phyloP scores from a whole-genome alignment of 2,113 vertebrate species.

The Cephalopholis sonnerati region DNA sequence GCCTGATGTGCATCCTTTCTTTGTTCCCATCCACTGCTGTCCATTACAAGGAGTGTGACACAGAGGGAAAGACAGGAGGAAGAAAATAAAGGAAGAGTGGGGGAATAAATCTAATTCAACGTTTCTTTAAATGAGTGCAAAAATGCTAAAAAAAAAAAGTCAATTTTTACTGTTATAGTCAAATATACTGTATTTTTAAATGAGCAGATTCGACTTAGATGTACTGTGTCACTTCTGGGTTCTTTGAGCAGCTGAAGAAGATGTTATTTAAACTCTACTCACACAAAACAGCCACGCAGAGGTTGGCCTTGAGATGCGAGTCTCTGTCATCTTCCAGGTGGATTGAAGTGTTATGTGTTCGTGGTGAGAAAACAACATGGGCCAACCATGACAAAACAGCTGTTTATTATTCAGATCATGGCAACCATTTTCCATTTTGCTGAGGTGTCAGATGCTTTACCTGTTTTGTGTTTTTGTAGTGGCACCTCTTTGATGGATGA shows the following conservation, averaged over 20 bases:
- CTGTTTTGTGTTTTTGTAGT: conserved; percentile 3
- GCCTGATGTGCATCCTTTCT: conserved; percentile 53
- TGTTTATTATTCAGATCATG: conserved; percentile 31
- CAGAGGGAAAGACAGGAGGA: background rate
- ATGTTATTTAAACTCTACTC: background rate
- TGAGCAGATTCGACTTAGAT: background rate
- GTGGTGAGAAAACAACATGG: background rate
- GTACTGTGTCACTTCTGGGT: background rate
- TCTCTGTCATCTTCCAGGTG: conserved; percentile 1
- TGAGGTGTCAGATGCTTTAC: conserved; percentile 9
- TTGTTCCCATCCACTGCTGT: conserved; percentile 45
- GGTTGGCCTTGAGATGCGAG: too few relatives aligned
- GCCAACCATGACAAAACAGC: background rate
- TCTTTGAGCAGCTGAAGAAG: background rate
- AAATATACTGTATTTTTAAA: background rate
- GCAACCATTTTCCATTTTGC: conserved; percentile 9
- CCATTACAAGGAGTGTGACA: conserved; percentile 42
- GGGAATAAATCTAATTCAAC: conserved; percentile 5
- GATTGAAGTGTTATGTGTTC: background rate
- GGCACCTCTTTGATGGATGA: conserved; percentile 24
- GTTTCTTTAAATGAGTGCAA: background rate
- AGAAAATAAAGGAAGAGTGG: background rate
- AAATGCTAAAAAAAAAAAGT: too few relatives aligned
- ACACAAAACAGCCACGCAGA: background rate
- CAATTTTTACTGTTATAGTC: background rate